A percentile compares a stretch with the other conserved stretches of the same genome.
Evolutionary conservation across 1,140 invertebrate genomes (phyloP).

Genomic region (Riptortus pedestris): DNA sequence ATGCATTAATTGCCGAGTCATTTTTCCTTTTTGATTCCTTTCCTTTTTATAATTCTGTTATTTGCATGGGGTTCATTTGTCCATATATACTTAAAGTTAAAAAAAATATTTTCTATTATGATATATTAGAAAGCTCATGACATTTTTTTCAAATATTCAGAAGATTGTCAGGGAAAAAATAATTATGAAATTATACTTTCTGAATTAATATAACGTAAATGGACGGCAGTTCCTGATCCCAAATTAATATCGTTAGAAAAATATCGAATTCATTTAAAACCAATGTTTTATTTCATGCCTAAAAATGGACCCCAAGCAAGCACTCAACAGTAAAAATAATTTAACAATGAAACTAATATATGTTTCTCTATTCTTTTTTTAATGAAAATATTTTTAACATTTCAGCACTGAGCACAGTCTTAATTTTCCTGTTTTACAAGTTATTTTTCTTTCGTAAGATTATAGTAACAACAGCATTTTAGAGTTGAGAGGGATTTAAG

Average conservation of each 20-base stretch:
- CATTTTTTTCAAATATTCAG: not conserved
- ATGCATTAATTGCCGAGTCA: too few species aligned
- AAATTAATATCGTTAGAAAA: not conserved
- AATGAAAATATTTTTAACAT: not conserved
- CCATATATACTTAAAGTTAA: too few species aligned
- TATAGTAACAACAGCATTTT: too few species aligned
- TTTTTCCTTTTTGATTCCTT: too few species aligned
- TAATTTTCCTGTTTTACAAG: not conserved
- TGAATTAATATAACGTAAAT: not conserved
- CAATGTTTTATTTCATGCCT: not conserved
- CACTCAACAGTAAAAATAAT: not conserved
- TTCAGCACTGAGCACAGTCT: slow-evolving; percentile 10
- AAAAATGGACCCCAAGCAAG: slow-evolving; percentile 5
- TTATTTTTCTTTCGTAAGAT: too few species aligned
- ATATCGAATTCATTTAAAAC: not conserved
- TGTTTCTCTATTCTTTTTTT: not conserved
- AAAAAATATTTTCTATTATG: too few species aligned
- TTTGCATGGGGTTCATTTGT: too few species aligned
- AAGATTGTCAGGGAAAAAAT: not conserved
- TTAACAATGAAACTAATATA: not conserved
- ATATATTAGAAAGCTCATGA: too few species aligned
- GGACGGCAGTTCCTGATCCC: slow-evolving; percentile 12
- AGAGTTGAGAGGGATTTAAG: too few species aligned
- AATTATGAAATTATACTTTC: too few species aligned
- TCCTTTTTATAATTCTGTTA: too few species aligned